Evolutionary conservation across 2,113 vertebrate genomes (phyloP).

Genomic region (Lagopus leucura): DNA sequence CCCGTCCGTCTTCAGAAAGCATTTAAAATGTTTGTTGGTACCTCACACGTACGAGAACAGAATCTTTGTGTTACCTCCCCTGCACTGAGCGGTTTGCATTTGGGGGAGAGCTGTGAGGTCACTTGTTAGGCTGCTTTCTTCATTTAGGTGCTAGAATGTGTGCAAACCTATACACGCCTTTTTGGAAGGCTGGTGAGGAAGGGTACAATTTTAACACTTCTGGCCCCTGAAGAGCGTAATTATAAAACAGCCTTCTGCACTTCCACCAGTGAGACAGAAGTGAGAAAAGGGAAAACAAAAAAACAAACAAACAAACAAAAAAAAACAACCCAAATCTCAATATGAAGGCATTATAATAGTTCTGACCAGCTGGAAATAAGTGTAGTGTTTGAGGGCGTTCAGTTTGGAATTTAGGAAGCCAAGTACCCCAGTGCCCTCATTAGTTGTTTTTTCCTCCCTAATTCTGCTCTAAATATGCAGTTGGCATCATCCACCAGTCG

Average conservation of each 20-base stretch:
- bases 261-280: background rate
- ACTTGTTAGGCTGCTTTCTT: background rate
- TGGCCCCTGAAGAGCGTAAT: background rate
- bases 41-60: background rate
- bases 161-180: background rate
- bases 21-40: background rate
- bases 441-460: background rate
- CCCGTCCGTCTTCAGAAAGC: background rate
- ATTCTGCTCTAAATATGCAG: background rate
- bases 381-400: background rate
- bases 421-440: conserved; percentile 6
- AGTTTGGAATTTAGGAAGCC: background rate
- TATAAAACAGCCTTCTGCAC: background rate
- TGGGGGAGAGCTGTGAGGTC: conserved; percentile 1
- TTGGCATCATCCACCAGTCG: background rate
- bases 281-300: background rate
- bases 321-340: background rate
- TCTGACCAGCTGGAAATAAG: background rate
- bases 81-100: background rate
- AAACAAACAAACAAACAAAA: background rate
- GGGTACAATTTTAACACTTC: background rate
- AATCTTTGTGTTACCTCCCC: background rate
- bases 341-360: background rate
- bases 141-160: background rate
- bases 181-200: background rate